Conservation (phyloP, 2,113 vertebrate species). For the Mungos mungo region DNA sequence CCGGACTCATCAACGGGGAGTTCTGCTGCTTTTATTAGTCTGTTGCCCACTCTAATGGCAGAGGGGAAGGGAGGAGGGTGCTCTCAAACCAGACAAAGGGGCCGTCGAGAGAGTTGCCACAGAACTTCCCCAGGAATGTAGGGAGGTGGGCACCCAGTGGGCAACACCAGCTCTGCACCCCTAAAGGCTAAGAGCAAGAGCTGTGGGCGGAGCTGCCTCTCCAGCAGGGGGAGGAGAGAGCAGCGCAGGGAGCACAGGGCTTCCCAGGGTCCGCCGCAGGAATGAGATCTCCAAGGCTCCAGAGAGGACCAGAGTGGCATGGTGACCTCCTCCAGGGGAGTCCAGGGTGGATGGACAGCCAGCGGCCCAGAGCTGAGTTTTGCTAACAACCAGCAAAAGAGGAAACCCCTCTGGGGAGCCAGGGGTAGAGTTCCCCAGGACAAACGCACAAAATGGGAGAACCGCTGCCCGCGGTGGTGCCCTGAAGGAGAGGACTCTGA, state of each 20-base stretch:
- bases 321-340: background rate
- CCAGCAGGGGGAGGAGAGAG: background rate
- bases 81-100: background rate
- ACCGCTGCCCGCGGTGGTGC: background rate
- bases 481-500: background rate
- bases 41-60: background rate
- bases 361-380: background rate
- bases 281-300: background rate
- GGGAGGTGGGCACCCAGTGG: background rate
- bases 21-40: background rate
- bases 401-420: background rate
- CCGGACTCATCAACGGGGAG: background rate
- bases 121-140: background rate
- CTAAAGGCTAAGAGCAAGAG: background rate
- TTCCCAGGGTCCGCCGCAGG: background rate
- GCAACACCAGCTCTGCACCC: background rate
- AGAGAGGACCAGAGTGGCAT: background rate
- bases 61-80: background rate
- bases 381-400: background rate
- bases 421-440: background rate
- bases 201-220: background rate
- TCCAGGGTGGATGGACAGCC: background rate
- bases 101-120: background rate
- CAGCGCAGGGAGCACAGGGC: fast-evolving
- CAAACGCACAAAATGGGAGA: background rate